Conservation (phyloP, 2,113 vertebrate species). For the Anoplopoma fimbria region DNA sequence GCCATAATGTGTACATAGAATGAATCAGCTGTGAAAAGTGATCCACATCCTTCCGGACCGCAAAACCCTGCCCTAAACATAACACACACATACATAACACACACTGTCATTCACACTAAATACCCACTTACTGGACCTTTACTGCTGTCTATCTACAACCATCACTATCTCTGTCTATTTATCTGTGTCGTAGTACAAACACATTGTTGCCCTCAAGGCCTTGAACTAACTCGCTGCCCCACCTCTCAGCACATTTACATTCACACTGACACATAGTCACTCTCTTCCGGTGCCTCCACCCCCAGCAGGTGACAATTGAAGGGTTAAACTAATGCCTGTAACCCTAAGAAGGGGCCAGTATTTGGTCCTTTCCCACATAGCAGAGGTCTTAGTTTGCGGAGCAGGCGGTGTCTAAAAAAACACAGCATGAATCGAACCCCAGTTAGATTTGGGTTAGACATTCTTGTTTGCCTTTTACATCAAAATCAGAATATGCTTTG, state of each 20-base stretch:
- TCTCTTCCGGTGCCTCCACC: slow-evolving; percentile 43
- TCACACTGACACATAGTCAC: slow-evolving; percentile 54
- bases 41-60: slow-evolving; percentile 63
- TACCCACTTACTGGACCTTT: slow-evolving; percentile 18
- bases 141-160: background rate
- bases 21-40: slow-evolving; percentile 75
- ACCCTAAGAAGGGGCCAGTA: slow-evolving; percentile 52
- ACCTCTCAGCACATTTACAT: slow-evolving; percentile 57
- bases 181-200: slow-evolving; percentile 13
- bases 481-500: background rate
- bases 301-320: slow-evolving; percentile 76
- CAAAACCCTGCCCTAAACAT: slow-evolving; percentile 52
- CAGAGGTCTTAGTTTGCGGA: slow-evolving; percentile 37
- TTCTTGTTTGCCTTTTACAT: slow-evolving; percentile 1
- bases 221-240: slow-evolving; percentile 33
- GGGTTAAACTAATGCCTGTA: slow-evolving; percentile 75
- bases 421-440: background rate
- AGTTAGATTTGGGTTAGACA: slow-evolving; percentile 9
- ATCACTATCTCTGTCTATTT: background rate
- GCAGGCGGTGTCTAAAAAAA: slow-evolving; percentile 36
- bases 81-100: slow-evolving; percentile 26
- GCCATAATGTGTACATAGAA: slow-evolving; percentile 63
- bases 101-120: slow-evolving; percentile 16
- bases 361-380: slow-evolving; percentile 55
- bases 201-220: slow-evolving; percentile 37